Evolutionary conservation across 2,113 vertebrate species (phyloP).

Genomic region (Chaetodon trifascialis): DNA sequence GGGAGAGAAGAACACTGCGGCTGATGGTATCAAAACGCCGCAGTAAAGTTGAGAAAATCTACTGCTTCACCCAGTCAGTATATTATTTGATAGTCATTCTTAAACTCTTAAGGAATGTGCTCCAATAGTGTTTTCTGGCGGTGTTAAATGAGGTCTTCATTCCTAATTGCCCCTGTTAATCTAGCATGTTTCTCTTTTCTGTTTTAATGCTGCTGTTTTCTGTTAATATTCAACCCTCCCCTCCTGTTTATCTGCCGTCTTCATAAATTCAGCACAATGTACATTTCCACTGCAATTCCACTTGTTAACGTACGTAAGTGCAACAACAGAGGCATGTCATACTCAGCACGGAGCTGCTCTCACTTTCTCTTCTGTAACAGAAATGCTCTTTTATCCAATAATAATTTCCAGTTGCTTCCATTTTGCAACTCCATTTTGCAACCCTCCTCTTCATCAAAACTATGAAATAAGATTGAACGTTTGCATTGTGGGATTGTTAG

Average conservation of each 20-base stretch:
- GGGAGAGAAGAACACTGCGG: too few relatives aligned
- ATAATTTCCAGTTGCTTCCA: background rate
- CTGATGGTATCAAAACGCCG: too few relatives aligned
- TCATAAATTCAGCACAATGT: background rate
- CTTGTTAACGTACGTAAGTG: background rate
- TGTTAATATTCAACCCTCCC: too few relatives aligned
- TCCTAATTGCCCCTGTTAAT: background rate
- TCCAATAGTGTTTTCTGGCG: background rate
- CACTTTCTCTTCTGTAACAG: background rate
- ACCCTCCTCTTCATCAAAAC: too few relatives aligned
- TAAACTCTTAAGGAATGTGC: too few relatives aligned
- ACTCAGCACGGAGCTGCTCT: background rate
- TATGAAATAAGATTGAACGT: too few relatives aligned
- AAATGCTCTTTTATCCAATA: background rate
- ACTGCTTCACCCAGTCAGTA: background rate
- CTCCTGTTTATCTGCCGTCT: background rate
- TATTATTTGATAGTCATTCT: background rate
- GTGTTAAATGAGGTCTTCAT: background rate
- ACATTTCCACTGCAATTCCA: background rate
- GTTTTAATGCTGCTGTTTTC: background rate
- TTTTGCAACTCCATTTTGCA: too few relatives aligned
- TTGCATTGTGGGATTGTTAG: too few relatives aligned
- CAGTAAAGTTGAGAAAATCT: too few relatives aligned
- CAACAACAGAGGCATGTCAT: background rate
- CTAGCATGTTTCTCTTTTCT: background rate